Base-by-base conservation (phyloP, 2,888 invertebrate genomes). In the Lasioglossum pauxillum region DNA sequence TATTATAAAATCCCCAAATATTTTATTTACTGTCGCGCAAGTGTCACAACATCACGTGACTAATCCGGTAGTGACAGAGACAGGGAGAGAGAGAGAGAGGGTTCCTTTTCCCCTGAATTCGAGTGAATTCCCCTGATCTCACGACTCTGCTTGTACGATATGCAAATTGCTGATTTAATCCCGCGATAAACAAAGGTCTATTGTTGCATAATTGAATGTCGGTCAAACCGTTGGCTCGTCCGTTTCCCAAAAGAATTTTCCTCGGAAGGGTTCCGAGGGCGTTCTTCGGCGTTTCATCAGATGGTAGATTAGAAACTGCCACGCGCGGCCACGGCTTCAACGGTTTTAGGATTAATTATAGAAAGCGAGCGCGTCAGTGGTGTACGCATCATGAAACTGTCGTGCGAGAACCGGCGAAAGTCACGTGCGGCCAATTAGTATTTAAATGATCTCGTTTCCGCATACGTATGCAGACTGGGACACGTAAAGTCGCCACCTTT, bases 371-470 rank as follows among this genome's bases (percentile, higher is more conserved):
- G 83, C 83, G 83, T 82, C 88, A 82, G 79, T 80, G 86, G 80
- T 78, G 87, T 78, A 83, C 80, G 82, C 23, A 19, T 16, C 75
- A 38, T 74, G 79, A 53, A 64, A 84, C 60, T 67, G 72, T 72
- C 78, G 72, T 75, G 75, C 77, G 79, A 75, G 83, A 86, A 82
- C 69, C 80, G 57, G 87, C 87, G 89, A 91, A 89, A 91, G 90
- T 91, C 91, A 92, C 90, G 91, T 92, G 92, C 84, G 79, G 71
- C 83, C 87, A 80, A 91, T 91, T 90, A 87, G 84, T 78, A 86
- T 78, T 88, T 90, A 88, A 87, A 80, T 77, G 88, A 83, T 82
- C 78, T 69, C 76, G 79, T 89, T 91, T 89, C 87, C 89, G 87
- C 80, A 73, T 81, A 69, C 74, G 77, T 82, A 81, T 69, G 79